Base-by-base conservation (phyloP, 2,797 vertebrate genomes). In the Gymnopithys bicolor region DNA sequence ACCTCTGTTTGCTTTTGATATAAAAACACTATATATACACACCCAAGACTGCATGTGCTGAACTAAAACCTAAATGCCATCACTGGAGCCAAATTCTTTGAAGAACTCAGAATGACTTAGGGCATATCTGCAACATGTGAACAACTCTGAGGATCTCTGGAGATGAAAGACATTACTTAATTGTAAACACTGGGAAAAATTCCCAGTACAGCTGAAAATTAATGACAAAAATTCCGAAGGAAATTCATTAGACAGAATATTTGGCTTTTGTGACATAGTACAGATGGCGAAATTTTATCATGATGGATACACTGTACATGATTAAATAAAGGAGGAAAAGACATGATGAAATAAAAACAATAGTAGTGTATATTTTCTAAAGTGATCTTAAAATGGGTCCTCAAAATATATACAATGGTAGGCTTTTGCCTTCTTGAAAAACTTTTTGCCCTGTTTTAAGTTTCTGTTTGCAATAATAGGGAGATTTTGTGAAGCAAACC, bases 171-270 rank as follows among this genome's bases (percentile, higher is more conserved):
- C 33, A 83, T 66, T 68, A 81, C 25, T 92, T 83, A 75, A 78
- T 69, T 69, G n/a, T 62, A 84, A 96, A 63, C 15, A 75, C 35
- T 75, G 58, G 85, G 69, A 56, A 91, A 89, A 92, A 83, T 37
- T 94, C 94, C 84, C 53, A 71, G 19, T 83, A 15, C 49, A 87
- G 63, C 13, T 85, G 68, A 71, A 96, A 87, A 94, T 75, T 68
- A 83, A 93, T 91, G 66, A 62, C 69, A 86, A 35, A 39, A 89
- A 91, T 87, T 91, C 85, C 66, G 83, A 93, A 69, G 55, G 43
- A 90, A 67, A 59, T 86, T 73, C 73, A 66, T 78, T 88, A 84
- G 76, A 85, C 64, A 27, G 71, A 78, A 67, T 75, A 71, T 86
- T 91, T 94, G 84, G 23, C 32, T 77, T 3, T 5, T 32, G 48